Evolutionary conservation across 1,140 invertebrate species (phyloP).

Genomic region (Bombus huntii): DNA sequence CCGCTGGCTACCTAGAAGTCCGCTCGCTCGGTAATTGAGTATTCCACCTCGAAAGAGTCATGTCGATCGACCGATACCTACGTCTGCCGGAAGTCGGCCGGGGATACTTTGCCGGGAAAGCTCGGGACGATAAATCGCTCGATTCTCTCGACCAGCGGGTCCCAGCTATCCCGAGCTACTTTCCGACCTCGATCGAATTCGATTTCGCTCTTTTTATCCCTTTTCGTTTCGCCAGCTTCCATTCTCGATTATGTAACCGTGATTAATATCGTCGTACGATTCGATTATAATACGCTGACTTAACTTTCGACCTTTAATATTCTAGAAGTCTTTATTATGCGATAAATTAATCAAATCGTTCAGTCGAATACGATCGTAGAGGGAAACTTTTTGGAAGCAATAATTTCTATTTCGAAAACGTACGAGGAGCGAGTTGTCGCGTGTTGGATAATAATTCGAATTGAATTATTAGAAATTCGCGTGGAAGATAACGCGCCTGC

Average conservation of each 20-base stretch:
- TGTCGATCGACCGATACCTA: slow-evolving; percentile 79
- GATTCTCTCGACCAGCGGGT: slow-evolving; percentile 31
- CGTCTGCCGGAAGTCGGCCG: slow-evolving; percentile 79
- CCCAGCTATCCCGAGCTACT: slow-evolving; percentile 10
- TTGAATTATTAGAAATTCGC: too few species aligned
- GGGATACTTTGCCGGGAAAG: slow-evolving; percentile 79
- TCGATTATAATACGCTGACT: not conserved
- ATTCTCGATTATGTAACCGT: not conserved
- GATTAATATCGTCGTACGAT: not conserved
- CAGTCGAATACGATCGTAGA: too few species aligned
- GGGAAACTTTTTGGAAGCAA: too few species aligned
- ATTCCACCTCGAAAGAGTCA: slow-evolving; percentile 78
- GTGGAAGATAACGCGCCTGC: too few species aligned
- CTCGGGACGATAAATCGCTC: slow-evolving; percentile 76
- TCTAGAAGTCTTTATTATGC: not conserved
- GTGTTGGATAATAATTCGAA: too few species aligned
- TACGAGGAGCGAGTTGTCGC: too few species aligned
- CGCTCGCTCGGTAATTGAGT: slow-evolving; percentile 78
- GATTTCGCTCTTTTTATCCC: not conserved
- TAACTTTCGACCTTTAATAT: not conserved
- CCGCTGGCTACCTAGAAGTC: slow-evolving; percentile 39
- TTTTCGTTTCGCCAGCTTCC: not conserved
- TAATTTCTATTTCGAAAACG: too few species aligned
- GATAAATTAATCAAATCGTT: too few species aligned
- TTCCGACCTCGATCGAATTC: slow-evolving; percentile 1